Conservation (phyloP, 2,888 invertebrate genomes). For the Malthinus seriepunctatus region DNA sequence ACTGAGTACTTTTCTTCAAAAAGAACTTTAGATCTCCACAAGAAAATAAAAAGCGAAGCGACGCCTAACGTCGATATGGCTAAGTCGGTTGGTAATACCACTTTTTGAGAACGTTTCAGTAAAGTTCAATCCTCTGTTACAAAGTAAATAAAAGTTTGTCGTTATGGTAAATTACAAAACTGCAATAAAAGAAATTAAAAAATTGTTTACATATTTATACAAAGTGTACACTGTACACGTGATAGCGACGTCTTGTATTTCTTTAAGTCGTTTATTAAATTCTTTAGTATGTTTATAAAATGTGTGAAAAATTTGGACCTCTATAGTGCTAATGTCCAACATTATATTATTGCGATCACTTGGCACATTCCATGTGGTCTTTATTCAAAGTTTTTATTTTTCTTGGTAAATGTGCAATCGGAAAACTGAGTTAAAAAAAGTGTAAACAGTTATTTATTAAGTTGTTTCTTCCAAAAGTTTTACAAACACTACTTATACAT, state of each 20-base stretch:
- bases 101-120: no score
- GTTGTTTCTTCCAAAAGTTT: no score
- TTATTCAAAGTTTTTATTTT: slow-evolving; percentile 3
- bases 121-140: no score
- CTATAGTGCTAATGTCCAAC: slow-evolving; percentile 24
- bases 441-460: no score
- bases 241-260: slow-evolving; percentile 8
- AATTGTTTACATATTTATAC: slow-evolving; percentile 8
- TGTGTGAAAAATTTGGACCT: slow-evolving; percentile 27
- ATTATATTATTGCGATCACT: slow-evolving; percentile 30
- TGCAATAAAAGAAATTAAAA: slow-evolving; percentile 9
- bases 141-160: not conserved
- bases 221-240: slow-evolving; percentile 5
- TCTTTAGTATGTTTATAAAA: slow-evolving; percentile 30
- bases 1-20: no score
- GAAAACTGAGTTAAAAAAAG: no score
- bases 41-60: no score
- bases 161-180: slow-evolving; percentile 9
- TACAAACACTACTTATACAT: no score
- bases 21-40: no score
- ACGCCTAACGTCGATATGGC: no score
- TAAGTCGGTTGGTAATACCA: no score
- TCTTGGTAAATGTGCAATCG: no score
- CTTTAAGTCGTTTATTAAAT: slow-evolving; percentile 11
- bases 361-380: slow-evolving; percentile 29